Percentiles rank a stretch among this genome's conserved stretches.
These are phyloP conservation scores for Odiellus spinosus DNA, from an alignment of 2,888 invertebrate genomes.

Conservation along the genomic window DNA sequence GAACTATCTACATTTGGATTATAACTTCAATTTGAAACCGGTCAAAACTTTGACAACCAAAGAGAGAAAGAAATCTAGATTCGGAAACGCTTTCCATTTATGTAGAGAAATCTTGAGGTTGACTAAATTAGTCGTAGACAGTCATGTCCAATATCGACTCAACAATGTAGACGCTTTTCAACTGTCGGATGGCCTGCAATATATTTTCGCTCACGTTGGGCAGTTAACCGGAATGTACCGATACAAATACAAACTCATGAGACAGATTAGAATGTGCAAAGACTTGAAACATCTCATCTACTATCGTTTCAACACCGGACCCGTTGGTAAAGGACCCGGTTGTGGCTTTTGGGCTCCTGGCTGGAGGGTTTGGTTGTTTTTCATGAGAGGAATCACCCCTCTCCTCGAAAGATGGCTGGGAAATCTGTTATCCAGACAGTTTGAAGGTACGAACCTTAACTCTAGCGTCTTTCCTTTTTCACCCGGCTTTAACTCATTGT, in stretches of 20 bases:
- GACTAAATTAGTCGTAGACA: conserved; percentile 95
- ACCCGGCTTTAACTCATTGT: too few relatives aligned
- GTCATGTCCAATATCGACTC: conserved; percentile 95
- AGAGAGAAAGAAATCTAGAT: conserved; percentile 94
- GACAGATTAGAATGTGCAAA: conserved; percentile 99
- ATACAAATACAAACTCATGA: conserved; percentile 95
- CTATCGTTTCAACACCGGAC: conserved; percentile 98
- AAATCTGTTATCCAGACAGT: conserved; percentile 91
- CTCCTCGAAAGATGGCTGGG: conserved; percentile 97
- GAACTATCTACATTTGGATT: conserved; percentile 97
- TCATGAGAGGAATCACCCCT: conserved; percentile 97
- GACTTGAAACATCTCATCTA: conserved; percentile 98
- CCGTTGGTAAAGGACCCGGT: conserved; percentile 95
- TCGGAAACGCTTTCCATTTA: conserved; percentile 96
- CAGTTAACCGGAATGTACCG: conserved; percentile 99
- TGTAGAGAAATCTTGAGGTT: conserved; percentile 97
- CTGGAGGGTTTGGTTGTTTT: conserved; percentile 99
- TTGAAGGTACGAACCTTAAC: conserved; percentile 51
- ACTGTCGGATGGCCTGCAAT: conserved; percentile 92
- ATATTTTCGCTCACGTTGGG: conserved; percentile 98
- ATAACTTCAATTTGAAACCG: conserved; percentile 98
- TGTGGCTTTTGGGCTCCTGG: conserved; percentile 98
- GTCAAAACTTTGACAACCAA: conserved; percentile 99
- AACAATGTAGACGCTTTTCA: conserved; percentile 99
- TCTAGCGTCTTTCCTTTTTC: too few relatives aligned